A percentile compares a stretch with the other conserved stretches of the same genome.
phyloP scores from a whole-genome alignment of 53 echinoderm and acorn worm genomes.

The Echinarachnius parma region DNA sequence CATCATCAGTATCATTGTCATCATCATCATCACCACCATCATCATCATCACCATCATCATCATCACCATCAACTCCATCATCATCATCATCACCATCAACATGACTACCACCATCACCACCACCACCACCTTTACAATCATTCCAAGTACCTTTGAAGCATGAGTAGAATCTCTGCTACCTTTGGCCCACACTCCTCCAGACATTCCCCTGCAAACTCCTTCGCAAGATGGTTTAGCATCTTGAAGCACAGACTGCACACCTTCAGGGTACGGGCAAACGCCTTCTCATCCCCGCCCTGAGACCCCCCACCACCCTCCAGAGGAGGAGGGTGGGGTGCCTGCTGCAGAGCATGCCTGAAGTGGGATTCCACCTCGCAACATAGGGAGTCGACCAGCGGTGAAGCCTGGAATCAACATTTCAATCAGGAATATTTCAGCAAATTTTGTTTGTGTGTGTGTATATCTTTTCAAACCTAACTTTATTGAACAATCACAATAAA shows the following conservation, averaged over 20 bases:
- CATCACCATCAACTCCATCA: too few relatives aligned
- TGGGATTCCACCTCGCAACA: slow-evolving; percentile 72
- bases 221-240: slow-evolving; percentile 81
- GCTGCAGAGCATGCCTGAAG: slow-evolving; percentile 64
- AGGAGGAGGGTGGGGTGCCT: slow-evolving; percentile 62
- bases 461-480: not conserved
- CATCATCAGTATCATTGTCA: too few relatives aligned
- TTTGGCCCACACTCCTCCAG: slow-evolving; percentile 47
- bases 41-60: too few relatives aligned
- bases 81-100: too few relatives aligned
- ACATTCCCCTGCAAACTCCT: slow-evolving; percentile 67
- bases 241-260: slow-evolving; percentile 79
- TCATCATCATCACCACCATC: too few relatives aligned
- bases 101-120: too few relatives aligned
- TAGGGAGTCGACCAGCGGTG: slow-evolving; percentile 59
- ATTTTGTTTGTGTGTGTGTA: not conserved
- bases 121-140: too few relatives aligned
- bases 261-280: slow-evolving; percentile 76
- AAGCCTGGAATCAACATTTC: slow-evolving; percentile 61
- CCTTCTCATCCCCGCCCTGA: slow-evolving; percentile 74
- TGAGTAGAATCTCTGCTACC: slow-evolving; percentile 49
- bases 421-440: not conserved
- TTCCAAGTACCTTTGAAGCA: slow-evolving; percentile 60
- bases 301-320: slow-evolving; percentile 39
- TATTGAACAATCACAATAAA: too few relatives aligned